Conservation (phyloP, 2,113 vertebrate species). For the Oreochromis aureus region DNA sequence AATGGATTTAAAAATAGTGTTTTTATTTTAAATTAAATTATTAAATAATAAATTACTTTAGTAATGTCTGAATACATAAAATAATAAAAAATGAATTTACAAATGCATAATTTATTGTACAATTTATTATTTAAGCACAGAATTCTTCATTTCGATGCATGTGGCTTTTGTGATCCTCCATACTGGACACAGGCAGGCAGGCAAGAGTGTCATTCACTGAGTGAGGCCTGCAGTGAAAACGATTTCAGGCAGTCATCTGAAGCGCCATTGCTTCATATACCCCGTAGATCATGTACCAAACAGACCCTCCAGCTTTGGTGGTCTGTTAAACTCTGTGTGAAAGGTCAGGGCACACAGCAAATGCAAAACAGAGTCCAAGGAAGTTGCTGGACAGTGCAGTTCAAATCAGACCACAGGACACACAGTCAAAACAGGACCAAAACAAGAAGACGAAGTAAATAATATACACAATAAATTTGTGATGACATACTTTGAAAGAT, state of each 20-base stretch:
- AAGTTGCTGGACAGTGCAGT: too few relatives aligned
- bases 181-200: background rate
- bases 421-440: background rate
- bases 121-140: background rate
- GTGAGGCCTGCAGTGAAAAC: background rate
- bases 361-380: background rate
- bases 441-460: background rate
- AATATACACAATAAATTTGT: background rate
- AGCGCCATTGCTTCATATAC: background rate
- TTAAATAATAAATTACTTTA: background rate
- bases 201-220: background rate
- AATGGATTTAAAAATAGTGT: background rate
- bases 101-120: background rate
- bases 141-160: background rate
- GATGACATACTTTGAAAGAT: background rate
- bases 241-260: background rate
- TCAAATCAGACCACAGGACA: background rate
- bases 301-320: background rate
- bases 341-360: background rate
- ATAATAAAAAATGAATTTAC: background rate
- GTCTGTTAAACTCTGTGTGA: background rate
- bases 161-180: background rate
- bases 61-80: background rate
- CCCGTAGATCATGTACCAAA: background rate
- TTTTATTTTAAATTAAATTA: background rate